Percentiles rank a stretch among this genome's conserved stretches.
Evolutionary conservation across 2,113 vertebrate species (phyloP).

Genomic region (Ariopsis seemanni): DNA sequence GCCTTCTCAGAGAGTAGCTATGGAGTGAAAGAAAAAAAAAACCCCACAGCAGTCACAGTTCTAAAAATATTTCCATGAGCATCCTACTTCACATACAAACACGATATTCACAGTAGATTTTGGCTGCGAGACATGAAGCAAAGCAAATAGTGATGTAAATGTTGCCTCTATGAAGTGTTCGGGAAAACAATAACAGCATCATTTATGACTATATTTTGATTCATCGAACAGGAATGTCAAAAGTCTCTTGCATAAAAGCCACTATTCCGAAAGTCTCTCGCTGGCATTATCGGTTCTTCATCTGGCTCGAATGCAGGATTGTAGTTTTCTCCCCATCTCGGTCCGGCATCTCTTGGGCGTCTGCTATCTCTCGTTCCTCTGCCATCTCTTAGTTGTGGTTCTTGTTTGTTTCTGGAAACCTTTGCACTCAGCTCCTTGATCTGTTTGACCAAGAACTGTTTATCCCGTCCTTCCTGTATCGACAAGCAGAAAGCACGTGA

Average conservation of each 20-base stretch:
- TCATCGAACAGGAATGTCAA: not conserved
- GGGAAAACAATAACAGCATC: not conserved
- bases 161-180: no score
- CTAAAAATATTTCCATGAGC: not conserved
- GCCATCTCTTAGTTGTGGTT: not conserved
- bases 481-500: conserved; percentile 34
- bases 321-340: conserved; percentile 12
- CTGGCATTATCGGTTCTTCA: not conserved
- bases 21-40: not conserved
- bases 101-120: not conserved
- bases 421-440: conserved; percentile 62
- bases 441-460: conserved; percentile 76
- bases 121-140: not conserved
- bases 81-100: not conserved
- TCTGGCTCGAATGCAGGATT: conserved; percentile 38
- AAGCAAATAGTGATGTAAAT: not conserved
- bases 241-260: not conserved
- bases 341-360: not conserved
- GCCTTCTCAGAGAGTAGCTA: not conserved
- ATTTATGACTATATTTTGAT: not conserved
- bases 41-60: not conserved
- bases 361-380: not conserved
- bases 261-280: not conserved
- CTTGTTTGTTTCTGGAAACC: not conserved
- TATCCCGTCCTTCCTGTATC: conserved; percentile 72